Conservation (phyloP, 1,140 invertebrate genomes). For the Nilaparvata lugens region DNA sequence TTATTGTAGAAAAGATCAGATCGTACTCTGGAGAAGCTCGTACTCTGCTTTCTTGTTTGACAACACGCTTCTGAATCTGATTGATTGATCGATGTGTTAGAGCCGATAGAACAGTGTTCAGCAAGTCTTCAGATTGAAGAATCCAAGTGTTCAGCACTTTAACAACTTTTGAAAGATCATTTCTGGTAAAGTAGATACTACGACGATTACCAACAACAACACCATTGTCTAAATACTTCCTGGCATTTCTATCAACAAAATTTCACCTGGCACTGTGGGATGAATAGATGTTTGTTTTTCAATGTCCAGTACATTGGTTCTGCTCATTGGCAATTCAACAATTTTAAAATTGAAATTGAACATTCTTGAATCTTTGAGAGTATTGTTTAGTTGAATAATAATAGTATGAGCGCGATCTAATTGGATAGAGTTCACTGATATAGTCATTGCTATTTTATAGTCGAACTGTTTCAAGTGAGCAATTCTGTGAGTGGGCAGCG, state of each 20-base stretch:
- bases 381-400: slow-evolving; percentile 14
- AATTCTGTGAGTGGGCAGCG: slow-evolving; percentile 56
- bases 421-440: slow-evolving; percentile 38
- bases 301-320: slow-evolving; percentile 28
- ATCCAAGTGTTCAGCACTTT: slow-evolving; percentile 36
- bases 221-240: slow-evolving; percentile 34
- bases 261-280: slow-evolving; percentile 34
- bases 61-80: slow-evolving; percentile 6
- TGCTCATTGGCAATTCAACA: slow-evolving; percentile 31
- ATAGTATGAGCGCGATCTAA: slow-evolving; percentile 29
- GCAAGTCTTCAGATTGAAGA: slow-evolving; percentile 32
- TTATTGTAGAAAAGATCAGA: slow-evolving; percentile 62
- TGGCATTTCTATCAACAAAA: slow-evolving; percentile 43
- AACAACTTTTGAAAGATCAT: slow-evolving; percentile 27
- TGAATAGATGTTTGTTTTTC: slow-evolving; percentile 28
- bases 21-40: slow-evolving; percentile 54
- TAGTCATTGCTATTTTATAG: slow-evolving; percentile 36
- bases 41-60: slow-evolving; percentile 29
- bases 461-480: slow-evolving; percentile 39
- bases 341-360: slow-evolving; percentile 12
- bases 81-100: slow-evolving; percentile 7
- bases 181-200: slow-evolving; percentile 22
- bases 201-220: slow-evolving; percentile 19
- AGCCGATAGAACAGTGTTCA: slow-evolving; percentile 21
- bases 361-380: slow-evolving; percentile 19